Base-by-base conservation (phyloP, 2,113 vertebrate species). In the Oplegnathus fasciatus region DNA sequence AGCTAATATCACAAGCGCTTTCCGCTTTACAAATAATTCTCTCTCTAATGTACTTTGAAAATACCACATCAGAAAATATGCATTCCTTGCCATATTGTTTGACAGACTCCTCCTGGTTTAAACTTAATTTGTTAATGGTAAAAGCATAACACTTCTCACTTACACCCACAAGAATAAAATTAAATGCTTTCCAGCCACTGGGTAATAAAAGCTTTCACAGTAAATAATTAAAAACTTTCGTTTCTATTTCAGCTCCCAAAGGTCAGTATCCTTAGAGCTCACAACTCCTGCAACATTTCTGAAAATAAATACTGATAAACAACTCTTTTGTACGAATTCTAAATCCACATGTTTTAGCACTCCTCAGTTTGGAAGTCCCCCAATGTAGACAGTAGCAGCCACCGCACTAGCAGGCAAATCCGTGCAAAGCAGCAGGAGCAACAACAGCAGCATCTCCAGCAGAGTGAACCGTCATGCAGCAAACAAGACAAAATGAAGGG, bases 1-100 rank as follows among this genome's bases (percentile, higher is more conserved):
- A 88, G 72, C 79, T 92, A 86, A 89, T 90, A 91, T 78, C 73
- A 86, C 77, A 86, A 81, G 86, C 69, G 70, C 80, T 88, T 85
- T 83, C 65, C 77, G 75, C 86, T 92, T 92, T 66, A 88, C 84
- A 93, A 87, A 90, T 88, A 80, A 89, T 92, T 85, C 57, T 80
- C 65, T 71, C 32, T 74, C 68, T 91, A 87, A 93, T 94, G 80
- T 82, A 80, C 87, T 92, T 90, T 89, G 67, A 94, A 94, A 94
- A 92, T 92, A 93, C 78, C 87, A 91, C 86, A 88, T 81, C n/a
- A 69, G n/a, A 84, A 87, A 89, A 86, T 82, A 76, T 83, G 58
- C 62, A 82, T 80, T 67, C 22, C 34, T 78, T 67, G 50, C 34
- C 52, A 67, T 84, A 75, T 58, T 61, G 9, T 82, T 83, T 85